Percentiles rank a stretch among this genome's conserved stretches.
phyloP scores from a whole-genome alignment of 2,797 vertebrate species.

The Oreortyx pictus region DNA sequence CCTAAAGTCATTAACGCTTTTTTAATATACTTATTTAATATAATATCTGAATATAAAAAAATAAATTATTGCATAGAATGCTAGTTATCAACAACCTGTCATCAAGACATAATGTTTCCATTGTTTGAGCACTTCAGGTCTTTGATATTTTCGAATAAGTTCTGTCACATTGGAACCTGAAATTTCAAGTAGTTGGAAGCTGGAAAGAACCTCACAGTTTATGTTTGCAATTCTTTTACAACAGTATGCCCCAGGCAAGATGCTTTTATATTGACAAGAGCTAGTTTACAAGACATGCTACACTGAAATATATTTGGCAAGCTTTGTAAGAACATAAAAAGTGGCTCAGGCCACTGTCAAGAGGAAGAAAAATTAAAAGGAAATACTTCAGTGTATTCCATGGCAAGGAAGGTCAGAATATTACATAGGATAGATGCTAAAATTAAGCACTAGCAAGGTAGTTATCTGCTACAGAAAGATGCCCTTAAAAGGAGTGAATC shows the following conservation, averaged over 20 bases:
- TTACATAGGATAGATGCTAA: not conserved
- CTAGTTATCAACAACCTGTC: not conserved
- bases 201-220: not conserved
- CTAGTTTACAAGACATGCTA: not conserved
- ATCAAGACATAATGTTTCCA: not conserved
- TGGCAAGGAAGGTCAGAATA: not conserved
- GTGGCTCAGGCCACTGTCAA: not conserved
- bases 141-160: not conserved
- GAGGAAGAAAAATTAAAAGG: constrained; percentile 11
- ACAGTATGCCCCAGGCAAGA: not conserved
- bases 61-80: not conserved
- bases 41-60: not conserved
- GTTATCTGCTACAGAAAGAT: not conserved
- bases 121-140: not conserved
- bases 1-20: not conserved
- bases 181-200: not conserved
- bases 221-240: not conserved
- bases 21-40: not conserved
- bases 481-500: constrained; percentile 40
- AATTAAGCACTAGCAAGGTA: not conserved
- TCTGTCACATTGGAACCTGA: not conserved
- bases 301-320: constrained; percentile 11
- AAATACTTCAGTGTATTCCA: not conserved
- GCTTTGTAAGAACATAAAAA: not conserved
- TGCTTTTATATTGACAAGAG: not conserved